phyloP scores from a whole-genome alignment of 1,140 invertebrate genomes.

The Episyrphus balteatus region DNA sequence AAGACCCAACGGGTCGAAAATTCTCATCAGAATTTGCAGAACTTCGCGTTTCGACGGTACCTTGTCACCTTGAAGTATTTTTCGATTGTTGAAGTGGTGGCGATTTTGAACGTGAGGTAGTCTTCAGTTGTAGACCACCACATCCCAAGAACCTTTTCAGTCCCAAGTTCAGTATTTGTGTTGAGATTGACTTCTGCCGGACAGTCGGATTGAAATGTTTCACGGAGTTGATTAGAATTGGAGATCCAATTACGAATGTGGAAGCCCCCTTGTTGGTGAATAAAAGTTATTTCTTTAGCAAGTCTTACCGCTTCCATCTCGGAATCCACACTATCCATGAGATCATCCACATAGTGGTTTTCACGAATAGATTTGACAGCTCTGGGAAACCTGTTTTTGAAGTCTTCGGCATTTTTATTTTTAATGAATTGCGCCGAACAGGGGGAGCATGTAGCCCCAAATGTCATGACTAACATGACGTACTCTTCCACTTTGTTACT shows the following conservation, averaged over 20 bases:
- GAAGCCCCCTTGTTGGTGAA: constrained; percentile 13
- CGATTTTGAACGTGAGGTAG: not conserved
- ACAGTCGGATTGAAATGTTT: no score
- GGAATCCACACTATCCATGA: constrained; percentile 13
- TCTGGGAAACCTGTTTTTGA: constrained; percentile 1
- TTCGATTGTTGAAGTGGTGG: no score
- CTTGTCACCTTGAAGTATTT: no score
- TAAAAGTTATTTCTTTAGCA: constrained; percentile 7
- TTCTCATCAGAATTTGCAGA: constrained; percentile 16
- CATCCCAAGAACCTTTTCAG: constrained; percentile 3
- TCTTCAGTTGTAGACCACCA: constrained; percentile 1
- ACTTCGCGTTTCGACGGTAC: constrained; percentile 2
- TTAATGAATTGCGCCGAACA: constrained; percentile 16
- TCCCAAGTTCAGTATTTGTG: not conserved
- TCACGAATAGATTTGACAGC: constrained; percentile 17
- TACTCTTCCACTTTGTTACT: not conserved
- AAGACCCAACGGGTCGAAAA: constrained; percentile 36
- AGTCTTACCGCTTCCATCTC: constrained; percentile 6
- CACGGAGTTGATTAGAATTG: not conserved
- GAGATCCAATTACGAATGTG: constrained; percentile 8
- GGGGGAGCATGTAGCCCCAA: constrained; percentile 18
- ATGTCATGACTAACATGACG: constrained; percentile 20
- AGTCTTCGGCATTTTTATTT: constrained; percentile 15
- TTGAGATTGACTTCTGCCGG: no score
- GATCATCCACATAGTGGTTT: constrained; percentile 34